A percentile compares a stretch with the other conserved stretches of the same genome.
phyloP scores from a whole-genome alignment of 2,797 vertebrate species.

The Thripadectes ignobilis region DNA sequence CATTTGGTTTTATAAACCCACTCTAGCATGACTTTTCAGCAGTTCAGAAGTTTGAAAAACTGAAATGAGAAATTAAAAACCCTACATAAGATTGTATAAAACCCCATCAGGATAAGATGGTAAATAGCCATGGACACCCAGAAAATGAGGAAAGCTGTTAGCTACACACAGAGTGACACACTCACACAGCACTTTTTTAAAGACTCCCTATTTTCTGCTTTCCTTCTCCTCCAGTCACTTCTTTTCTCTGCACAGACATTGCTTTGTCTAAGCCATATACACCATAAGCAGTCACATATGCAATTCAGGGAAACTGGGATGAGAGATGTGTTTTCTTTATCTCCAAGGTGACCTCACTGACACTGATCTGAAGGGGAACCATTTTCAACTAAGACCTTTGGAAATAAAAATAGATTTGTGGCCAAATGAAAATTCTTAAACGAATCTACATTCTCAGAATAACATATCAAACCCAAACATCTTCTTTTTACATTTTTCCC shows the following conservation, averaged over 20 bases:
- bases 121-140: neutral
- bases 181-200: neutral
- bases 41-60: neutral
- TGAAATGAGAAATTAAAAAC: neutral
- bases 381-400: neutral
- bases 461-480: neutral
- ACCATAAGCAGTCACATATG: neutral
- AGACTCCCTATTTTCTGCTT: neutral
- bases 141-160: neutral
- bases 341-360: neutral
- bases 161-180: neutral
- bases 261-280: neutral
- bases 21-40: neutral
- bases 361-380: neutral
- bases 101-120: neutral
- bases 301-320: neutral
- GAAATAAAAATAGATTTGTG: neutral
- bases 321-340: neutral
- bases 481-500: neutral
- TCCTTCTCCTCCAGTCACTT: neutral
- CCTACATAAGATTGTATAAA: neutral
- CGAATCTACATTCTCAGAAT: neutral
- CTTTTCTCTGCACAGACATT: neutral
- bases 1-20: neutral
- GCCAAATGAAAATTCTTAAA: neutral